Conservation (phyloP, 2,113 vertebrate genomes). For the Halichoeres trimaculatus region DNA sequence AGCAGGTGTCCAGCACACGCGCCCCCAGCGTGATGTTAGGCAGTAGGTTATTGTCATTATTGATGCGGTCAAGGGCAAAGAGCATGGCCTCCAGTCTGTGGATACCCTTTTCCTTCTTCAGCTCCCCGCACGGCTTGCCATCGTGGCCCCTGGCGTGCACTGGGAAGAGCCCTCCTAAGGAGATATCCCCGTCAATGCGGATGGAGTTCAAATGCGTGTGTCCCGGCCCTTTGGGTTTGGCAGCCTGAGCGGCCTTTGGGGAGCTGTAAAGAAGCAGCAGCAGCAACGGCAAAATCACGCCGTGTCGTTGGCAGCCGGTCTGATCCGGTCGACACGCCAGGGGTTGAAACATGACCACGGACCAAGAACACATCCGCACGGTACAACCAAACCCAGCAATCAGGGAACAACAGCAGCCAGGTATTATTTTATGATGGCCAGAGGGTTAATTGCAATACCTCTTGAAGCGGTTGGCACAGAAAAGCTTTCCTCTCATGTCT, state of each 20-base stretch:
- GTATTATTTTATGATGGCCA: conserved; percentile 66
- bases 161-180: conserved; percentile 94
- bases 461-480: conserved; percentile 67
- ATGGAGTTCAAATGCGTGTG: conserved; percentile 98
- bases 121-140: conserved; percentile 95
- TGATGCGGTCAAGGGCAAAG: conserved; percentile 96
- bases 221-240: conserved; percentile 90
- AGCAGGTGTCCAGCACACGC: conserved; percentile 97
- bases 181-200: conserved; percentile 96
- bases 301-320: conserved; percentile 38
- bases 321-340: conserved; percentile 41
- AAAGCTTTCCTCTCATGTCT: conserved; percentile 71
- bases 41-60: conserved; percentile 95
- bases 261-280: conserved; percentile 79
- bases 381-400: conserved; percentile 42
- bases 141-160: conserved; percentile 93
- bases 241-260: conserved; percentile 80
- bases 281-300: conserved; percentile 52
- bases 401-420: conserved; percentile 53
- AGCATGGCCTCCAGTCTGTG: conserved; percentile 98
- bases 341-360: conserved; percentile 71
- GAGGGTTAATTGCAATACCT: conserved; percentile 71
- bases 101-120: conserved; percentile 98
- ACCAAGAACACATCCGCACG: conserved; percentile 28
- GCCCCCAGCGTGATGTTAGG: conserved; percentile 98